Evolutionary conservation across 2,888 invertebrate species (phyloP).

Genomic region (Cantharis flavilabris): DNA sequence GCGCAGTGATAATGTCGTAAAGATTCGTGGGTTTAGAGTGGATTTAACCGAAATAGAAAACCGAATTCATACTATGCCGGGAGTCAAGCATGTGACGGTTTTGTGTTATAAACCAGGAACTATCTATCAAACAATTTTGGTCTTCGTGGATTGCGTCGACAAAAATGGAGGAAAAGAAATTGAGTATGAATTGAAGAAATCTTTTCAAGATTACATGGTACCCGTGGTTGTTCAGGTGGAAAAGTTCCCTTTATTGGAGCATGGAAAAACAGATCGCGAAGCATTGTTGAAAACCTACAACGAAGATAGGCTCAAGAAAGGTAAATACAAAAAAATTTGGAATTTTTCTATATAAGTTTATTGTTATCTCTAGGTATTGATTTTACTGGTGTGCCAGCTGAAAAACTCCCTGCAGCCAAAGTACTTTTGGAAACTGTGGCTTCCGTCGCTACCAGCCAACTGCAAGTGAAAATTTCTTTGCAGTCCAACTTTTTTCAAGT

Average conservation of each 20-base stretch:
- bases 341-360: not conserved
- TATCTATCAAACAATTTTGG: conserved; percentile 71
- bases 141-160: conserved; percentile 60
- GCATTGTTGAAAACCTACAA: conserved; percentile 75
- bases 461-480: conserved; percentile 64
- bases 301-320: conserved; percentile 47
- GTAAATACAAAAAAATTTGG: not conserved
- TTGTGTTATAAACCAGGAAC: conserved; percentile 78
- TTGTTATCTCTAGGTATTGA: conserved; percentile 61
- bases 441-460: conserved; percentile 69
- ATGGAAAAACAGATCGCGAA: conserved; percentile 87
- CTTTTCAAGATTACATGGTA: conserved; percentile 76
- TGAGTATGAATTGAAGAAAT: conserved; percentile 65
- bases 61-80: conserved; percentile 65
- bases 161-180: conserved; percentile 62
- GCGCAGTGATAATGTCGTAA: conserved; percentile 79
- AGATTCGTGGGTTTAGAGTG: conserved; percentile 84
- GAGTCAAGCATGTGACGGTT: conserved; percentile 64
- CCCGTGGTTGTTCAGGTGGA: conserved; percentile 74
- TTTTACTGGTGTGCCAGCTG: conserved; percentile 65
- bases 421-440: conserved; percentile 77
- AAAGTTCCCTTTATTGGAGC: conserved; percentile 77
- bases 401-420: conserved; percentile 65
- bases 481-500: conserved; percentile 80
- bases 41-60: conserved; percentile 84